Percentiles rank a stretch among this genome's conserved stretches.
Conservation (phyloP, 64 coral and sea anemone genomes). For the Porites australiensis region DNA sequence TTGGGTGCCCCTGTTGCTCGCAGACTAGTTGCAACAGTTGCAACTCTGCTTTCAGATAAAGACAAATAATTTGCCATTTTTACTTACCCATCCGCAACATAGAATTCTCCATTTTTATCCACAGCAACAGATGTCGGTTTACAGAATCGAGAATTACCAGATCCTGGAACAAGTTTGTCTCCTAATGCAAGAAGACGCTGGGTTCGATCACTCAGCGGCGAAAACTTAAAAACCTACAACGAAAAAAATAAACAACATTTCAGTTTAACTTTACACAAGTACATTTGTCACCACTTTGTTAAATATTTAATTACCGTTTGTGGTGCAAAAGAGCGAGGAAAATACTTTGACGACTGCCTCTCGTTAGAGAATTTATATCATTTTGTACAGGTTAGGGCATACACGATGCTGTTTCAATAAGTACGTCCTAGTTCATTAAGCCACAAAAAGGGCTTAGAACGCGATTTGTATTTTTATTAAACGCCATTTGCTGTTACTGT, state of each 20-base stretch:
- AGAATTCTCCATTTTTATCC: slow-evolving; percentile 79
- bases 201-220: slow-evolving; percentile 42
- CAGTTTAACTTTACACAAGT: not conserved
- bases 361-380: too few species aligned
- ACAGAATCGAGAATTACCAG: slow-evolving; percentile 83
- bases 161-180: slow-evolving; percentile 65
- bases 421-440: too few species aligned
- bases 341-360: too few species aligned
- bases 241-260: not conserved
- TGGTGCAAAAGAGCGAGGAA: too few species aligned
- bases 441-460: too few species aligned
- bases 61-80: not conserved
- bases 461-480: too few species aligned
- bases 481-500: too few species aligned
- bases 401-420: too few species aligned
- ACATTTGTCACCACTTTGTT: too few species aligned
- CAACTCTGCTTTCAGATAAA: not conserved
- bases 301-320: too few species aligned
- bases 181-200: slow-evolving; percentile 76
- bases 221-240: slow-evolving; percentile 86
- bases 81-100: slow-evolving; percentile 89
- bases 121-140: slow-evolving; percentile 94
- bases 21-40: not conserved
- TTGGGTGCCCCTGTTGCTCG: too few species aligned
- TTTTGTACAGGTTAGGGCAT: too few species aligned